Conservation (phyloP, 1,140 invertebrate species). For the Pseudachorutes palmiensis region DNA sequence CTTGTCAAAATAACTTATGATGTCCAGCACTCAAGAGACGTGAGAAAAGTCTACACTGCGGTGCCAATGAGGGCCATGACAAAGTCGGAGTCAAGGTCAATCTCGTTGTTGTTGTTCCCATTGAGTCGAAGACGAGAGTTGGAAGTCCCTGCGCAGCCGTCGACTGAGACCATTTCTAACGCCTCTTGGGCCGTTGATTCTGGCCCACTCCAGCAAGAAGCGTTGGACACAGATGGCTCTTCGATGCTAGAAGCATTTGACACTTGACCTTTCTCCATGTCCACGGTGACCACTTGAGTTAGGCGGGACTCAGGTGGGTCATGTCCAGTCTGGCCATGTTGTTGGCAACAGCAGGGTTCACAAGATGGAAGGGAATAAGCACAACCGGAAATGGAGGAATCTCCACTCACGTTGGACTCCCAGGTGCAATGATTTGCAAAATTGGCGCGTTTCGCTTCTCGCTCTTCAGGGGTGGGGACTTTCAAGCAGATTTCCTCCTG, state of each 20-base stretch:
- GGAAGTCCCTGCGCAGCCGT: background rate
- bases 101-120: background rate
- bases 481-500: background rate
- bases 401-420: conserved; percentile 19
- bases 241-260: background rate
- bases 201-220: background rate
- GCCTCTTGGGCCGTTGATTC: background rate
- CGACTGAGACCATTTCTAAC: background rate
- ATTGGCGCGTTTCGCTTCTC: background rate
- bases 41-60: background rate
- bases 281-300: conserved; percentile 3
- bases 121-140: background rate
- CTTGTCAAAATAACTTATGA: no score
- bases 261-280: background rate
- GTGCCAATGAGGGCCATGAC: conserved; percentile 9
- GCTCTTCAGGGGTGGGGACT: conserved; percentile 17
- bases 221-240: background rate
- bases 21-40: no score
- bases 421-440: conserved; percentile 5
- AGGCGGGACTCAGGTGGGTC: background rate
- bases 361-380: background rate
- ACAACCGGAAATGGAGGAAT: conserved; percentile 18
- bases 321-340: background rate
- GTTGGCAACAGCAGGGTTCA: background rate
- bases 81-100: background rate